Evolutionary conservation across 2,888 invertebrate genomes (phyloP).

Genomic region (Uropetala carovei): DNA sequence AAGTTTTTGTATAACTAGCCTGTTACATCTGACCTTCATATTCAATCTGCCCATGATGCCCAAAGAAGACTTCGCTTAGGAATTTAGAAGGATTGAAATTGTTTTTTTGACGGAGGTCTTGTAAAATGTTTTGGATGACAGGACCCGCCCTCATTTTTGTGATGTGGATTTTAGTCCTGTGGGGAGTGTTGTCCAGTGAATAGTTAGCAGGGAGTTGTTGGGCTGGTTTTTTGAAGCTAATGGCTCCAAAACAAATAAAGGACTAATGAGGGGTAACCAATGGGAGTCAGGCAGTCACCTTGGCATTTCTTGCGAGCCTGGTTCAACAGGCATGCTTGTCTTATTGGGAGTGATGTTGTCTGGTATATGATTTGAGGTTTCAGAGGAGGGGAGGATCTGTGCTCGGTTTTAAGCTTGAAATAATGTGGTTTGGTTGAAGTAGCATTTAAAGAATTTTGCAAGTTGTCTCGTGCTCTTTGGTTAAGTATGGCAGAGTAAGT

Average conservation of each 20-base stretch:
- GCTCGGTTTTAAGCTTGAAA: slow-evolving; percentile 54
- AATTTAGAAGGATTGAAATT: slow-evolving; percentile 49
- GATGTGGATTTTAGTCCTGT: slow-evolving; percentile 45
- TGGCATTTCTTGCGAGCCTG: slow-evolving; percentile 23
- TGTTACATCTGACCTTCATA: slow-evolving; percentile 47
- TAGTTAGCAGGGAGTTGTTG: slow-evolving; percentile 30
- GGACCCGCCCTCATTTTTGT: slow-evolving; percentile 41
- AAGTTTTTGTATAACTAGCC: slow-evolving; percentile 41
- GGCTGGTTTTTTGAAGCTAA: slow-evolving; percentile 45
- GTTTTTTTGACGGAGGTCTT: slow-evolving; percentile 40
- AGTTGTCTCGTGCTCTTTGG: slow-evolving; percentile 43
- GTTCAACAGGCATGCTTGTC: slow-evolving; percentile 30
- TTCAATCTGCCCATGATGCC: slow-evolving; percentile 41
- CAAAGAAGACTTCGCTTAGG: slow-evolving; percentile 60
- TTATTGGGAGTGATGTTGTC: slow-evolving; percentile 3
- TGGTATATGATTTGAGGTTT: neutral
- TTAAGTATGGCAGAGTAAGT: neutral
- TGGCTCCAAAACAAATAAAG: neutral
- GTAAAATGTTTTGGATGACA: slow-evolving; percentile 44
- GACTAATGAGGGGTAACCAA: slow-evolving; percentile 42
- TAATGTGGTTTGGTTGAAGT: neutral
- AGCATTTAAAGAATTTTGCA: slow-evolving; percentile 30
- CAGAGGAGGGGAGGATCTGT: slow-evolving; percentile 59
- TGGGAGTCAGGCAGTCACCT: slow-evolving; percentile 62
- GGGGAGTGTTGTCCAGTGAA: slow-evolving; percentile 52